Evolutionary conservation across 2,797 vertebrate genomes (phyloP).

Genomic region (Apogon talboti): DNA sequence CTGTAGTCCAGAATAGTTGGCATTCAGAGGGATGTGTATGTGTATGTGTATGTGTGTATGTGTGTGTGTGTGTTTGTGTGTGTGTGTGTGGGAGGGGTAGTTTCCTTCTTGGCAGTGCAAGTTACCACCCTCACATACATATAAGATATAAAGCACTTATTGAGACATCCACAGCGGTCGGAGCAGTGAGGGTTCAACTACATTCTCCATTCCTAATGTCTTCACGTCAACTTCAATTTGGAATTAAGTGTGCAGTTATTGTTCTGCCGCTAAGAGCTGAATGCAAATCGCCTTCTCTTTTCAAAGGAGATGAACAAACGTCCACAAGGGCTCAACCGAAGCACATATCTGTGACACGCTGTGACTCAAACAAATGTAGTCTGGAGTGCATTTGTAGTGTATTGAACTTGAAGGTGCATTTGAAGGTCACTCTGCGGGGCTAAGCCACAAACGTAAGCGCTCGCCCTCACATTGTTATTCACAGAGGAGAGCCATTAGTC

Average conservation of each 20-base stretch:
- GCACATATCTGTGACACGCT: constrained; percentile 31
- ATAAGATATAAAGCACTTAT: constrained; percentile 83
- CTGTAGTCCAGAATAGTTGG: constrained; percentile 56
- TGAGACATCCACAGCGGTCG: constrained; percentile 81
- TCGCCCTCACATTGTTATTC: constrained; percentile 64
- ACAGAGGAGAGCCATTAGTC: constrained; percentile 64
- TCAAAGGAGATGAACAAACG: constrained; percentile 33
- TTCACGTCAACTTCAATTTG: constrained; percentile 63
- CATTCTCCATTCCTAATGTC: constrained; percentile 75
- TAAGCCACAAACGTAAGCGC: constrained; percentile 40
- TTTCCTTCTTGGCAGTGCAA: constrained; percentile 78
- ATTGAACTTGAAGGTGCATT: constrained; percentile 60
- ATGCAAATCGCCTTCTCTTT: constrained; percentile 57
- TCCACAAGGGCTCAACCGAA: constrained; percentile 50
- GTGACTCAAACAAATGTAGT: constrained; percentile 36
- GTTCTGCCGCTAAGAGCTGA: constrained; percentile 53
- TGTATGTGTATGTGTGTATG: constrained; percentile 20
- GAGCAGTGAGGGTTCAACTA: constrained; percentile 73
- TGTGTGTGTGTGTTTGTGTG: constrained; percentile 37
- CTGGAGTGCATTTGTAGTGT: constrained; percentile 46
- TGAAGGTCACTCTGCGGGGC: constrained; percentile 59
- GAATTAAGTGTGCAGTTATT: constrained; percentile 67
- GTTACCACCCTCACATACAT: constrained; percentile 65
- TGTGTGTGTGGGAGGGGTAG: constrained; percentile 48
- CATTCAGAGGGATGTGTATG: constrained; percentile 48